Percentiles rank a stretch among this genome's conserved stretches.
Conservation (phyloP, 2,797 vertebrate species). For the Hipposideros larvatus region DNA sequence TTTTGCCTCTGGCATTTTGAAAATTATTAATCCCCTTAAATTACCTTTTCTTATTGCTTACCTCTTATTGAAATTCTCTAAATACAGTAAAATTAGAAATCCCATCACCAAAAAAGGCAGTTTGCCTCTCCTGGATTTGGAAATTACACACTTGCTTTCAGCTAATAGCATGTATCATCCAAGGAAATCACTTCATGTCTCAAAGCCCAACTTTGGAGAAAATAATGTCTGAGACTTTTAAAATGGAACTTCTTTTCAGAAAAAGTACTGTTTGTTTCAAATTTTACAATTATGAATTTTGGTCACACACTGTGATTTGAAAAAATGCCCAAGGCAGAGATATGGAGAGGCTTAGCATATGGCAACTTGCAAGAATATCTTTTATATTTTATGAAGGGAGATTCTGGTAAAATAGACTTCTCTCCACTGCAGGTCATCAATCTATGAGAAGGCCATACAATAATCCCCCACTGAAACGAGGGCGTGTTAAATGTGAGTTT, state of each 20-base stretch:
- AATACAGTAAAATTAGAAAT: slow-evolving; percentile 73
- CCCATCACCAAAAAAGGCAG: neutral
- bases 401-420: neutral
- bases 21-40: slow-evolving; percentile 79
- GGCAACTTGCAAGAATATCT: neutral
- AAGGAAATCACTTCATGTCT: neutral
- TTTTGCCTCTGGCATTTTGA: slow-evolving; percentile 76
- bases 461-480: neutral
- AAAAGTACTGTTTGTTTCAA: neutral
- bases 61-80: slow-evolving; percentile 74
- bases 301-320: neutral
- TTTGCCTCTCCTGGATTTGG: neutral
- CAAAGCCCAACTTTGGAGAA: neutral
- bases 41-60: slow-evolving; percentile 70
- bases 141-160: slow-evolving; percentile 47
- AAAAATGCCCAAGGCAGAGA: neutral
- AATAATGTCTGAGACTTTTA: neutral
- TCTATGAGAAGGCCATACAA: neutral
- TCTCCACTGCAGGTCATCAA: neutral
- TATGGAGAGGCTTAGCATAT: neutral
- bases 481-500: neutral
- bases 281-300: neutral
- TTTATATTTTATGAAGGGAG: neutral
- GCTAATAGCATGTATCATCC: neutral
- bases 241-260: neutral